Evolutionary conservation across 2,113 vertebrate species (phyloP).

Genomic region (Cryptomyrus ogoouensis): DNA sequence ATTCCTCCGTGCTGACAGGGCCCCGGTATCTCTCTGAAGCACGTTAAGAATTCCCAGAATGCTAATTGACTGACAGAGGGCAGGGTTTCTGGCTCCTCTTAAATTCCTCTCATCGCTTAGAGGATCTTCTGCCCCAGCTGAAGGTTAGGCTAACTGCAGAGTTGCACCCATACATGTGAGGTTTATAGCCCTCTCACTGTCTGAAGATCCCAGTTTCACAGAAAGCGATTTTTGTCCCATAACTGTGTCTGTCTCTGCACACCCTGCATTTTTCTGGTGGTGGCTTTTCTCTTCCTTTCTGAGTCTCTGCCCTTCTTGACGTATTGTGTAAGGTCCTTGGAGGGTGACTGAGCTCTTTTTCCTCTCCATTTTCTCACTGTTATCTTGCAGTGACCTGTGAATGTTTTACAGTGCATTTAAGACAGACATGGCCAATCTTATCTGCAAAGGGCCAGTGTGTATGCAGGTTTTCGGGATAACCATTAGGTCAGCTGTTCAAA

Average conservation of each 20-base stretch:
- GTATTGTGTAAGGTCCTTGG: not conserved
- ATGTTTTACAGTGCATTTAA: not conserved
- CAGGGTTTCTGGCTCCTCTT: not conserved
- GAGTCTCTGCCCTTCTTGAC: not conserved
- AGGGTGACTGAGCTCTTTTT: not conserved
- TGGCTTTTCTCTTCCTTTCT: not conserved
- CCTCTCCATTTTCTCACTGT: not conserved
- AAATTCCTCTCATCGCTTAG: not conserved
- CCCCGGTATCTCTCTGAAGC: not conserved
- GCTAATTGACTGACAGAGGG: slow-evolving; percentile 50
- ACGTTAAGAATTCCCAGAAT: slow-evolving; percentile 59
- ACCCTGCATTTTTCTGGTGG: not conserved
- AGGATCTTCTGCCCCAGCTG: not conserved
- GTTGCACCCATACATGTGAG: not conserved
- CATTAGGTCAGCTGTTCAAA: not conserved
- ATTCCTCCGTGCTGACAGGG: not conserved
- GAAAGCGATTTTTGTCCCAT: not conserved
- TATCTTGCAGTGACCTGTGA: not conserved
- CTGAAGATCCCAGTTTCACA: not conserved
- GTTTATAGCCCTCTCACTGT: not conserved
- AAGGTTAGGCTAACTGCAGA: not conserved
- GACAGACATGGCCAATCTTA: not conserved
- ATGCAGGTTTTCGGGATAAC: not conserved
- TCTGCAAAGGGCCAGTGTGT: not conserved
- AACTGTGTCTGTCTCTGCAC: not conserved